phyloP scores from a whole-genome alignment of 2,113 vertebrate genomes.

The Lichenostomus cassidix region DNA sequence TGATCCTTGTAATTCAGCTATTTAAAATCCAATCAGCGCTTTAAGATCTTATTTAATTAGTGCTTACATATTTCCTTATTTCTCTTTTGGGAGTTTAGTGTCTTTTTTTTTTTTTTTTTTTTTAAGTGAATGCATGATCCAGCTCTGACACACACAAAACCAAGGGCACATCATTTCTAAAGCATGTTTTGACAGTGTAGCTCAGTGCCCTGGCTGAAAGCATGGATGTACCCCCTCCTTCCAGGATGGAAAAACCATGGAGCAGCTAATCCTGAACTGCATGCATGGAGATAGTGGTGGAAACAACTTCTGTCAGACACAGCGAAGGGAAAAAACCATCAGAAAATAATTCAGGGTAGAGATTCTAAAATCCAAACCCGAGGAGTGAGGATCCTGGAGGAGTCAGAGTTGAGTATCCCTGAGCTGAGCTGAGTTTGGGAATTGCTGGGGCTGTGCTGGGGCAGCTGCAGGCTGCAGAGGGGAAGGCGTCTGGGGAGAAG shows the following conservation, averaged over 20 bases:
- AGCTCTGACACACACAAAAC: not conserved
- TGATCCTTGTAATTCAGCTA: not conserved
- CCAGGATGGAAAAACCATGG: not conserved
- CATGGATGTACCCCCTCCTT: not conserved
- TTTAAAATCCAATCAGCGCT: not conserved
- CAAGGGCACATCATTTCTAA: not conserved
- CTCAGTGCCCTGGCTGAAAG: not conserved
- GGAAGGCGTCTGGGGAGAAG: constrained; percentile 35
- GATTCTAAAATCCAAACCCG: not conserved
- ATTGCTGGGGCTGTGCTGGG: not conserved
- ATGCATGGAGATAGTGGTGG: fast-evolving
- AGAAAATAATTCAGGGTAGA: not conserved
- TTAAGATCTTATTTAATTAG: not conserved
- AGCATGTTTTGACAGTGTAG: not conserved
- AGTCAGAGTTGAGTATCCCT: not conserved
- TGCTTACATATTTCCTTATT: not conserved
- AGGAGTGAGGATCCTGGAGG: not conserved
- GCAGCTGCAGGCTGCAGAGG: not conserved
- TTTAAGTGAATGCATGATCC: not conserved
- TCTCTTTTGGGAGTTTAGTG: not conserved
- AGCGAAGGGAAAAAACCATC: not conserved
- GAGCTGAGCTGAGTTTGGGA: not conserved
- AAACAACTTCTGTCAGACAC: not conserved
- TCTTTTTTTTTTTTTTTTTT: not conserved
- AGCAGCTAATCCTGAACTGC: not conserved